phyloP scores from a whole-genome alignment of 2,888 invertebrate species.

The Athalia cordata region DNA sequence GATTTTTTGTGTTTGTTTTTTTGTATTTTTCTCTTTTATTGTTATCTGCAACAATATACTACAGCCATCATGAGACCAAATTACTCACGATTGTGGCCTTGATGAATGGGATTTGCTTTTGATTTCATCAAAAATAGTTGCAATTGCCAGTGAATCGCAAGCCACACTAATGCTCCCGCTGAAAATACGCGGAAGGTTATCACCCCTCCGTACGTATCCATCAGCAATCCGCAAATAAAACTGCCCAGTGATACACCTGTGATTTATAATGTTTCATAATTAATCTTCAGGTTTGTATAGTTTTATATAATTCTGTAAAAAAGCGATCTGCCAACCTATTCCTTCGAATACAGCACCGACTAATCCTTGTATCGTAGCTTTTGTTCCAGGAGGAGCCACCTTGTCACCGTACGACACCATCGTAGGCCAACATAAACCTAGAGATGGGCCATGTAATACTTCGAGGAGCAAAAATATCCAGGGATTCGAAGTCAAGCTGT shows the following conservation, averaged over 20 bases:
- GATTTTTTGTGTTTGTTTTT: not conserved
- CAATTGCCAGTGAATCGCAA: conserved; percentile 66
- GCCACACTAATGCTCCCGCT: conserved; percentile 78
- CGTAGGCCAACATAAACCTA: conserved; percentile 90
- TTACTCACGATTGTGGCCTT: conserved; percentile 71
- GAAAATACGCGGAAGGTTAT: conserved; percentile 85
- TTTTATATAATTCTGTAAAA: conserved; percentile 1
- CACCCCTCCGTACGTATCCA: conserved; percentile 80
- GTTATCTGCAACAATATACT: not conserved
- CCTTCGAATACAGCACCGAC: conserved; percentile 93
- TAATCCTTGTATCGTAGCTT: conserved; percentile 90
- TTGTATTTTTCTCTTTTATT: too few species aligned
- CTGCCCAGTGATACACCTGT: conserved; percentile 85
- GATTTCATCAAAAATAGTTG: conserved; percentile 65
- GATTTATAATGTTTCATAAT: conserved; percentile 35
- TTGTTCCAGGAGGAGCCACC: conserved; percentile 88
- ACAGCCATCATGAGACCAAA: conserved; percentile 4
- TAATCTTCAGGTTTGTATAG: conserved; percentile 2
- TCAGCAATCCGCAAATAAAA: conserved; percentile 84
- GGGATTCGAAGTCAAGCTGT: conserved; percentile 86
- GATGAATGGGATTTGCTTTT: conserved; percentile 65
- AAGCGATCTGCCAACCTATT: conserved; percentile 75
- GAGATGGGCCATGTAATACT: conserved; percentile 89
- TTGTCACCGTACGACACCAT: conserved; percentile 92
- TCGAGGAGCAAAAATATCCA: conserved; percentile 93